phyloP scores from a whole-genome alignment of 2,113 vertebrate genomes.

The Pitta sordida region DNA sequence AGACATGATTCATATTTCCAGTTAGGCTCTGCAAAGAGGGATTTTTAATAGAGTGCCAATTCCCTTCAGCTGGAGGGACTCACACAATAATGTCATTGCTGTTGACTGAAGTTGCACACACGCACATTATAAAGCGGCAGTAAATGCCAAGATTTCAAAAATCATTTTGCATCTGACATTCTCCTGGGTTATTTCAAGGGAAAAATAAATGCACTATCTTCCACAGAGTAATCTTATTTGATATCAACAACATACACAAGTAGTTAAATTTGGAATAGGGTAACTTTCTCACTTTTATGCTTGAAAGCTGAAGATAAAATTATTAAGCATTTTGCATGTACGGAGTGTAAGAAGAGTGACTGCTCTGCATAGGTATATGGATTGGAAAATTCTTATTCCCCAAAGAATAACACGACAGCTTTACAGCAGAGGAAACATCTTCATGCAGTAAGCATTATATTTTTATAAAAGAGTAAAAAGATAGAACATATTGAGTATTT shows the following conservation, averaged over 20 bases:
- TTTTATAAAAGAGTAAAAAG: not conserved
- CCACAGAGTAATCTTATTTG: conserved; percentile 10
- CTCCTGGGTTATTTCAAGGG: conserved; percentile 33
- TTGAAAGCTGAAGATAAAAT: conserved; percentile 33
- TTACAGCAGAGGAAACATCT: not conserved
- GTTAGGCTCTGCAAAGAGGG: not conserved
- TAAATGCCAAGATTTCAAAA: conserved; percentile 45
- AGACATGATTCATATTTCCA: not conserved
- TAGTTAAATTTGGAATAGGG: conserved; percentile 3
- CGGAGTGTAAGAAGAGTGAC: not conserved
- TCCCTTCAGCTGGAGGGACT: conserved; percentile 3
- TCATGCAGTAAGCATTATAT: not conserved
- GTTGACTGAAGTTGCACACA: conserved; percentile 19
- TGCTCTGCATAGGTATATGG: not conserved
- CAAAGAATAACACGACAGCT: not conserved
- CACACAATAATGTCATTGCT: not conserved
- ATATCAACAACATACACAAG: not conserved
- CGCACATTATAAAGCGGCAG: conserved; percentile 28
- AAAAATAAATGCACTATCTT: conserved; percentile 32
- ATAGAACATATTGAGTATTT: not conserved
- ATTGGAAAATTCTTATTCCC: conserved; percentile 15
- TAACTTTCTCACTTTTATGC: not conserved
- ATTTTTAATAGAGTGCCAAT: conserved; percentile 7
- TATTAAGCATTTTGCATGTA: conserved; percentile 17
- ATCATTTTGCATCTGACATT: conserved; percentile 42